phyloP scores from a whole-genome alignment of 2,888 invertebrate genomes.

The Dolichopus griseipennis region DNA sequence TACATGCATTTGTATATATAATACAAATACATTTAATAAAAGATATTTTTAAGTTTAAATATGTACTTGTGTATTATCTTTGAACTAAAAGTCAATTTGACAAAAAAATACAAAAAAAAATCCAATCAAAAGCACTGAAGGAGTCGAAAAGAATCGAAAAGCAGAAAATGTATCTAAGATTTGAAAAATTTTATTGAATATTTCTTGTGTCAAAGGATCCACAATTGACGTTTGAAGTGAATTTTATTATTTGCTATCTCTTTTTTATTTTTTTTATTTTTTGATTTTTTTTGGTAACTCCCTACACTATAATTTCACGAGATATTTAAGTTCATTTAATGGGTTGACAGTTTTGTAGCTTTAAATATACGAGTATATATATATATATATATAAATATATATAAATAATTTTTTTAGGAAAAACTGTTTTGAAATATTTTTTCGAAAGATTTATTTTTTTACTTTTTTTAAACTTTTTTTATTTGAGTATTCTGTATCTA shows the following conservation, averaged over 20 bases:
- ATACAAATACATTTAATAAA: neutral
- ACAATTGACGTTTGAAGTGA: constrained; percentile 1
- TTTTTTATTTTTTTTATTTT: neutral
- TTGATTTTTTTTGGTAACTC: neutral
- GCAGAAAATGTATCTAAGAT: too few species aligned
- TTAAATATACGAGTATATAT: too few species aligned
- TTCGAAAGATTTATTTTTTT: too few species aligned
- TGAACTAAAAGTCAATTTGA: neutral
- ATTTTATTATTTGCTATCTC: neutral
- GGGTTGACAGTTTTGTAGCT: neutral
- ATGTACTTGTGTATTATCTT: neutral
- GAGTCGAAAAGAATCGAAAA: neutral
- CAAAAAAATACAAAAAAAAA: neutral
- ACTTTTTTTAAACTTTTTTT: too few species aligned
- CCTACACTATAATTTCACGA: neutral
- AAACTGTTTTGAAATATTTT: too few species aligned
- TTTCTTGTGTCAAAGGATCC: neutral
- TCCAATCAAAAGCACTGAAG: neutral
- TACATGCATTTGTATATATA: too few species aligned
- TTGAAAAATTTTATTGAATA: neutral
- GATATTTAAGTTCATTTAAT: neutral
- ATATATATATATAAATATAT: too few species aligned
- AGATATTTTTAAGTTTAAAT: neutral
- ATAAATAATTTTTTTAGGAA: too few species aligned
- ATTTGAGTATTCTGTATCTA: too few species aligned